Conservation (phyloP, 1,140 invertebrate genomes). For the Zeugodacus cucurbitae region DNA sequence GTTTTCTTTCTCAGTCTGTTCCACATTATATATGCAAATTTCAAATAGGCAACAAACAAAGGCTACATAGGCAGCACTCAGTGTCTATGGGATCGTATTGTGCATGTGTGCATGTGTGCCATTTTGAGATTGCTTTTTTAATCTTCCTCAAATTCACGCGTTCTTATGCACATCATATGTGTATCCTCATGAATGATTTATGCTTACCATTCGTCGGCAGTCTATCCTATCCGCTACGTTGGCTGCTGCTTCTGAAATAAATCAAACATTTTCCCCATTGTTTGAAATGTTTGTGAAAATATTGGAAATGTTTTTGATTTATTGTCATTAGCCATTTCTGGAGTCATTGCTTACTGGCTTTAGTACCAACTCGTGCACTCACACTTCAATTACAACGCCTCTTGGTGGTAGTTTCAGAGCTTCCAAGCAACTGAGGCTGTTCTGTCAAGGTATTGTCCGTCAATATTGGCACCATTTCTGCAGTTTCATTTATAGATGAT, state of each 20-base stretch:
- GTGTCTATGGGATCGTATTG: neutral
- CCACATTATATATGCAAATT: conserved; percentile 13
- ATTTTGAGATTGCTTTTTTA: neutral
- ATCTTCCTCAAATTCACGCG: neutral
- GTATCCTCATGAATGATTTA: neutral
- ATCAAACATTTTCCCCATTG: conserved; percentile 43
- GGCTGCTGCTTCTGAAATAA: conserved; percentile 27
- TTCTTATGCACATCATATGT: neutral
- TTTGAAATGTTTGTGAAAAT: conserved; percentile 42
- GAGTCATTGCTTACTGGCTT: neutral
- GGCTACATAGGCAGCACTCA: neutral
- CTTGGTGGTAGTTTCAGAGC: neutral
- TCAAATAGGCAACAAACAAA: neutral
- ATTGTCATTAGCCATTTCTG: conserved; percentile 6
- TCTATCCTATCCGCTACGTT: conserved; percentile 12
- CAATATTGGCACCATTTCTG: neutral
- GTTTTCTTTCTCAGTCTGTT: neutral
- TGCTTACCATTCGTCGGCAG: neutral
- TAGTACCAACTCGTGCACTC: neutral
- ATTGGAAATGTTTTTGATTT: conserved; percentile 42
- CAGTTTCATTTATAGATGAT: neutral
- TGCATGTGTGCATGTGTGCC: neutral
- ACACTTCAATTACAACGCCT: neutral
- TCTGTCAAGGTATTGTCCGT: neutral
- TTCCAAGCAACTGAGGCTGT: neutral